Conservation (phyloP, 2,888 invertebrate genomes). For the Oxycera nigricornis region DNA sequence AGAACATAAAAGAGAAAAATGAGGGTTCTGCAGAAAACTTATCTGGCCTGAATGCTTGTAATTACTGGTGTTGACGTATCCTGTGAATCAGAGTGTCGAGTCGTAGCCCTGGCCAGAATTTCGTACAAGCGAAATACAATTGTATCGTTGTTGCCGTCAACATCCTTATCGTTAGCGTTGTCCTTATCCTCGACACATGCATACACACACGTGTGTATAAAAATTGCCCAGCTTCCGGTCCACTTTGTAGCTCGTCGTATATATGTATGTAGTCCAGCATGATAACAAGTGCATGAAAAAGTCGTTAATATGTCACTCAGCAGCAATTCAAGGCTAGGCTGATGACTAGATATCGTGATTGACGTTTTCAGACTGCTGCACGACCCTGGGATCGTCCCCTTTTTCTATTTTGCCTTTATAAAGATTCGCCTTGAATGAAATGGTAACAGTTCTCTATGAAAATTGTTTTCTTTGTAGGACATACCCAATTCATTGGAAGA, state of each 20-base stretch:
- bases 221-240: background rate
- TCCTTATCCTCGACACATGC: background rate
- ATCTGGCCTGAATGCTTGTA: constrained; percentile 30
- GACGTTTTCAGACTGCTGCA: constrained; percentile 13
- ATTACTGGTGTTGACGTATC: constrained; percentile 29
- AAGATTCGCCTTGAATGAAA: background rate
- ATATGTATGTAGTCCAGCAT: constrained; percentile 6
- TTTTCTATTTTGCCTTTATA: background rate
- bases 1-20: constrained; percentile 32
- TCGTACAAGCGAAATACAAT: background rate
- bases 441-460: background rate
- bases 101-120: background rate
- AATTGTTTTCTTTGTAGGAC: background rate
- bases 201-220: no score
- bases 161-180: background rate
- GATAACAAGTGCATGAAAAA: constrained; percentile 26
- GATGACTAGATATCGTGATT: constrained; percentile 1
- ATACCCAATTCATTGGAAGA: no score
- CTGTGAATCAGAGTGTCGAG: constrained; percentile 12
- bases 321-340: background rate
- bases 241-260: background rate
- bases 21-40: constrained; percentile 32
- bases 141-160: background rate
- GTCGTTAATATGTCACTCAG: constrained; percentile 35
- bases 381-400: background rate